These are phyloP conservation scores for Gadus macrocephalus DNA, from an alignment of 2,113 vertebrate species.

Conservation along the genomic window DNA sequence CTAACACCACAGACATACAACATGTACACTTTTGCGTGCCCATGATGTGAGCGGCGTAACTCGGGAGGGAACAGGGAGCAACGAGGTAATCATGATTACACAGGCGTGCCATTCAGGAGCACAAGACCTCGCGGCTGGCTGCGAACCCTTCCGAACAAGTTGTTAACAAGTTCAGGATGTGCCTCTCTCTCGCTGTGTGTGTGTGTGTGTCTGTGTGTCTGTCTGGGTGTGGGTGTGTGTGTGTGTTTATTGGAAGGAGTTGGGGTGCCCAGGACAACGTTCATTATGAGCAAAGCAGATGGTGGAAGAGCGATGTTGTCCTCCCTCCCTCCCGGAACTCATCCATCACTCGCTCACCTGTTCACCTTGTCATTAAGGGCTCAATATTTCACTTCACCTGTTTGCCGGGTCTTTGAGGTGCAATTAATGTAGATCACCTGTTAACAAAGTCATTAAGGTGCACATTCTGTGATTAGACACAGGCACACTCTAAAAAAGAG, in stretches of 20 bases:
- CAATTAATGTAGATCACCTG: no score
- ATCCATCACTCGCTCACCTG: not conserved
- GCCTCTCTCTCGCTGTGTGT: constrained; percentile 6
- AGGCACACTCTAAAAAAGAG: no score
- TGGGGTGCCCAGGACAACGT: constrained; percentile 36
- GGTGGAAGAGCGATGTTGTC: constrained; percentile 6
- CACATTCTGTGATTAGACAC: no score
- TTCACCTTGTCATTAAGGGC: not conserved
- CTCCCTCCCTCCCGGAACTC: not conserved
- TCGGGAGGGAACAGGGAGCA: not conserved
- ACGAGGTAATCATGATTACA: not conserved
- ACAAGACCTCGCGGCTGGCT: constrained; percentile 22
- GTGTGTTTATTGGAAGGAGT: constrained; percentile 25
- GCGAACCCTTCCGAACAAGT: constrained; percentile 46
- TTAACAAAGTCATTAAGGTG: no score
- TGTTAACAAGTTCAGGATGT: constrained; percentile 46
- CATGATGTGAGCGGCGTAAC: not conserved
- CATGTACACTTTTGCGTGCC: not conserved
- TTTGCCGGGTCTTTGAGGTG: no score
- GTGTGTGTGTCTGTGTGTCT: not conserved
- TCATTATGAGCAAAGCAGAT: constrained; percentile 59
- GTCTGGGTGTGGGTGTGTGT: constrained; percentile 2
- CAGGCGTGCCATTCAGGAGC: constrained; percentile 5
- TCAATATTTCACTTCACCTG: no score
- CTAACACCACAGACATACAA: not conserved